Evolutionary conservation across 2,113 vertebrate genomes (phyloP).

Genomic region (Chiloscyllium plagiosum): DNA sequence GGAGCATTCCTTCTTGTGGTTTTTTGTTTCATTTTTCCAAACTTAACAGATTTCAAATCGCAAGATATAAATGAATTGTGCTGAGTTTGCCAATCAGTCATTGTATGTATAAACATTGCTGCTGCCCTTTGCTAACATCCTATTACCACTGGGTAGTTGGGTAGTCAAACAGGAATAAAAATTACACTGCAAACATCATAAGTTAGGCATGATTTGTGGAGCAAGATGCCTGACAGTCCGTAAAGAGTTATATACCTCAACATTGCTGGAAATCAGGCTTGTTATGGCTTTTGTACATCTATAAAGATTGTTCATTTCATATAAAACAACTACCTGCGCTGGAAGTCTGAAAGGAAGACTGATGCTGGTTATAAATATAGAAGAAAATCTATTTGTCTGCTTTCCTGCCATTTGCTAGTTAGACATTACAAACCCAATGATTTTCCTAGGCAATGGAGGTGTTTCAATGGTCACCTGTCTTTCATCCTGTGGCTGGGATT

Average conservation of each 20-base stretch:
- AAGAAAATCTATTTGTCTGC: slow-evolving; percentile 82
- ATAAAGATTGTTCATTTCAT: slow-evolving; percentile 97
- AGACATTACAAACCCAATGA: slow-evolving; percentile 50
- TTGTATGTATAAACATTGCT: slow-evolving; percentile 70
- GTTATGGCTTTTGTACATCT: slow-evolving; percentile 84
- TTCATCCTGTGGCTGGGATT: slow-evolving; percentile 53
- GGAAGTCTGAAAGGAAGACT: slow-evolving; percentile 78
- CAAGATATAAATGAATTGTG: slow-evolving; percentile 89
- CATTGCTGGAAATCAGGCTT: slow-evolving; percentile 84
- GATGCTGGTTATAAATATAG: slow-evolving; percentile 87
- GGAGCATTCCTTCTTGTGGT: slow-evolving; percentile 82
- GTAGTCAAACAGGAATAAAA: slow-evolving; percentile 97
- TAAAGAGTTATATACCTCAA: slow-evolving; percentile 81
- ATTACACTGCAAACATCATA: slow-evolving; percentile 95
- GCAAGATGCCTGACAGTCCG: slow-evolving; percentile 86
- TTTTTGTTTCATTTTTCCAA: slow-evolving; percentile 89
- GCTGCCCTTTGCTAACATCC: slow-evolving; percentile 83
- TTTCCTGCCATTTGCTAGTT: slow-evolving; percentile 60
- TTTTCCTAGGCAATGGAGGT: slow-evolving; percentile 61
- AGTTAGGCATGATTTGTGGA: slow-evolving; percentile 97
- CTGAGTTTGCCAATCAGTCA: slow-evolving; percentile 81
- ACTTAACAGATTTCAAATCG: slow-evolving; percentile 87
- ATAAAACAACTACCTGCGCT: slow-evolving; percentile 89
- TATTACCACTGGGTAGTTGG: slow-evolving; percentile 92
- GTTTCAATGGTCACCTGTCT: slow-evolving; percentile 54